Evolutionary conservation across 2,888 invertebrate genomes (phyloP).

Genomic region (Dione juno): DNA sequence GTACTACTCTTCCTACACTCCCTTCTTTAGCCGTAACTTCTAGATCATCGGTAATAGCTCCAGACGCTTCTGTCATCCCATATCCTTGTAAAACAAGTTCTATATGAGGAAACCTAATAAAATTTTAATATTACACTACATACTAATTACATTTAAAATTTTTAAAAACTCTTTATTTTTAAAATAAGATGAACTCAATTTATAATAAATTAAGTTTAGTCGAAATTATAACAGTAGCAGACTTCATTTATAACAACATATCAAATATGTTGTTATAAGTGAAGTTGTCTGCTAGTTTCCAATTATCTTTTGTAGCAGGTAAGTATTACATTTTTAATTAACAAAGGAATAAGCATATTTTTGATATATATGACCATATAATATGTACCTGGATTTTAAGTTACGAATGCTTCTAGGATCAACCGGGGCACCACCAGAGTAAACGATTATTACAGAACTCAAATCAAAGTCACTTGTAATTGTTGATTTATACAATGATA

Average conservation of each 20-base stretch:
- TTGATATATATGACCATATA: slow-evolving; percentile 15
- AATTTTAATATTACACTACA: not conserved
- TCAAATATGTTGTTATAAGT: too few species aligned
- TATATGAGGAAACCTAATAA: slow-evolving; percentile 58
- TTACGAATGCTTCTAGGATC: slow-evolving; percentile 53
- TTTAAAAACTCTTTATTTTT: not conserved
- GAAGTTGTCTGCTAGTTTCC: too few species aligned
- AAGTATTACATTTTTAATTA: too few species aligned
- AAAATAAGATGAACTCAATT: not conserved
- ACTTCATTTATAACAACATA: too few species aligned
- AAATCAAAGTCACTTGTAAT: slow-evolving; percentile 59
- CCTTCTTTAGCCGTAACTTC: slow-evolving; percentile 54
- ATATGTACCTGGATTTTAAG: slow-evolving; percentile 56
- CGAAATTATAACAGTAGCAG: too few species aligned
- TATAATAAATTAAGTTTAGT: too few species aligned
- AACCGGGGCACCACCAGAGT: slow-evolving; percentile 66
- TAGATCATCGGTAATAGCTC: slow-evolving; percentile 57
- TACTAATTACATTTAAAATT: too few species aligned
- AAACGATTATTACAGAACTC: slow-evolving; percentile 58
- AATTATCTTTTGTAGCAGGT: too few species aligned
- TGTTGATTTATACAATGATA: slow-evolving; percentile 60
- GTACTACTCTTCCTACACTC: slow-evolving; percentile 61
- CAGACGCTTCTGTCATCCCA: slow-evolving; percentile 69
- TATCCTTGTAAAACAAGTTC: slow-evolving; percentile 63
- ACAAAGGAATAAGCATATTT: too few species aligned